Percentiles rank a stretch among this genome's conserved stretches.
Evolutionary conservation across 1,140 invertebrate species (phyloP).

Genomic region (Nomia melanderi): DNA sequence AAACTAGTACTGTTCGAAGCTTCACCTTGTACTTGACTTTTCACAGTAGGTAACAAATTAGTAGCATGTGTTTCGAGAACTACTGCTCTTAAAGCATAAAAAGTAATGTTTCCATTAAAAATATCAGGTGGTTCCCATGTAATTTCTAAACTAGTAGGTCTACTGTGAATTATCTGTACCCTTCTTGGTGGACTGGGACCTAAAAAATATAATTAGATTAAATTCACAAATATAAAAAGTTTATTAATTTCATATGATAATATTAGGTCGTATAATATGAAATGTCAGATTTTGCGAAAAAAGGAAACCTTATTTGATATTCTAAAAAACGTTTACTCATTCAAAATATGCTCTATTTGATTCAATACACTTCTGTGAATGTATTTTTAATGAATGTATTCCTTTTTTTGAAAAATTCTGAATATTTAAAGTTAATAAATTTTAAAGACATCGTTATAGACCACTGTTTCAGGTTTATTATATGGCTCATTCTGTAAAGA

Average conservation of each 20-base stretch:
- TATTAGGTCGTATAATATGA: too few species aligned
- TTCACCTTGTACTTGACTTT: conserved; percentile 78
- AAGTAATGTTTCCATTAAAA: conserved; percentile 83
- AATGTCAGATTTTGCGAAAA: too few species aligned
- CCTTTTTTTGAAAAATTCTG: too few species aligned
- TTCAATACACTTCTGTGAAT: too few species aligned
- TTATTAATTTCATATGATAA: neutral
- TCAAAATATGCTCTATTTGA: too few species aligned
- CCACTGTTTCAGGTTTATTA: too few species aligned
- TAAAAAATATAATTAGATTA: conserved; percentile 31
- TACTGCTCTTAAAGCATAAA: conserved; percentile 81
- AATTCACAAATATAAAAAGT: conserved; percentile 19
- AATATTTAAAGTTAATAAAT: too few species aligned
- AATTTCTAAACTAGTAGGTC: conserved; percentile 60
- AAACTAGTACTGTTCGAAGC: conserved; percentile 77
- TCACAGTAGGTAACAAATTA: conserved; percentile 66
- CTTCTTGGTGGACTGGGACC: conserved; percentile 74
- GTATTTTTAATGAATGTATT: too few species aligned
- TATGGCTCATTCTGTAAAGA: too few species aligned
- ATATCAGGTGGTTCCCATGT: conserved; percentile 83
- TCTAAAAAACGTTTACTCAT: too few species aligned
- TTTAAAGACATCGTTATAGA: too few species aligned
- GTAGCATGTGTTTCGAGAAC: conserved; percentile 68
- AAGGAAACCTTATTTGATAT: too few species aligned
- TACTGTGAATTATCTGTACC: conserved; percentile 54